Evolutionary conservation across 2,888 invertebrate genomes (phyloP), one percentile per base, ranked within the genome.

Genomic region (Rhingia rostrata): DNA sequence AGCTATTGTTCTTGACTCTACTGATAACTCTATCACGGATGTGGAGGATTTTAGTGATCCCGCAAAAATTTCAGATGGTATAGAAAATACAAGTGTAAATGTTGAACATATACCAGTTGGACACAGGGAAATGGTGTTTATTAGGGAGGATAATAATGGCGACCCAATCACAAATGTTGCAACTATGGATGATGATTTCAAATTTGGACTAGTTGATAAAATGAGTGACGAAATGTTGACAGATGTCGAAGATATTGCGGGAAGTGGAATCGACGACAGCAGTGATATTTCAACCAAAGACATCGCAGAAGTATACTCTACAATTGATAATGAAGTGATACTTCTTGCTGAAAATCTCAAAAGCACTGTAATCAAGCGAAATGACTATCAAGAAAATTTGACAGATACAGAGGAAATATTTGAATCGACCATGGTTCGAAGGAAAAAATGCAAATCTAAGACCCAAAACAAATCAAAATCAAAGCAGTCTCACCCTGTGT

Each of bases 341-440:
- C 39, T 51, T 47, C 80, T 86, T n/a, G 75, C 72, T 9, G 87
- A 88, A 58, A 86, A 72, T 61, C 35, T 91, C n/a, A 91, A 90
- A 74, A 69, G 45, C 0, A 4, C 61, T 12, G 3, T 6, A 30
- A 41, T 39, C 6, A 83, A 73, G 37, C 61, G 73, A 63, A 83
- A 58, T 53, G 73, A 79, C 1, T 58, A 64, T 32, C 0, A 33
- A 22, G 80, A 80, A 3, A 79, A 69, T 61, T 45, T 70, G 4
- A 84, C 84, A n/a, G 93, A 93, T 86, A 91, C 92, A 3, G 93
- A 93, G 87, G 93, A 93, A 82, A 89, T 92, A 66, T 90, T 89
- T 78, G 87, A 90, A 33, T 88, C 88, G 3, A 89, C 89, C 6
- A 89, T 89, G 9, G 89, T 89, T 49, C 88, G 90, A 6, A 89